Conservation (phyloP, 2,888 invertebrate species). For the Ligdia adustata region DNA sequence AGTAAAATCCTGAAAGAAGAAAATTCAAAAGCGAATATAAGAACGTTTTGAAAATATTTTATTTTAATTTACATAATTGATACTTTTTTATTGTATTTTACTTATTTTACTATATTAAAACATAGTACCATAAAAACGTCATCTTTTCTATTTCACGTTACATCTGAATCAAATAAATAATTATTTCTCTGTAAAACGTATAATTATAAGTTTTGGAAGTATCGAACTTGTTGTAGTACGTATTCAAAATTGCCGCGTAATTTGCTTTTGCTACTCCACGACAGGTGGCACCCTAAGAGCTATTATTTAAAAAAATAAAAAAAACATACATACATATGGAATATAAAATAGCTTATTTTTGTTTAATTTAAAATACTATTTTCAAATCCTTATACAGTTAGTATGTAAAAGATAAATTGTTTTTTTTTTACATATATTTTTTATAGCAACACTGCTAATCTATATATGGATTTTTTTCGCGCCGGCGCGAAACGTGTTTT, state of each 20-base stretch:
- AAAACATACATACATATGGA: too few species aligned
- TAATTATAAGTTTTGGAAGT: too few species aligned
- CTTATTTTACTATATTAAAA: not conserved
- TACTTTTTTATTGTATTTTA: too few species aligned
- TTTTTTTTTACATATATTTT: too few species aligned
- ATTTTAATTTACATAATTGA: too few species aligned
- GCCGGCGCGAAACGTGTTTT: slow-evolving; percentile 78
- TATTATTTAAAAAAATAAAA: too few species aligned
- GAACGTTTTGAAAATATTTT: slow-evolving; percentile 70
- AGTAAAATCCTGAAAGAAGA: slow-evolving; percentile 51
- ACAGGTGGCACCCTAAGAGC: slow-evolving; percentile 22
- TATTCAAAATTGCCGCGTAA: not conserved
- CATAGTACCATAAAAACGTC: not conserved
- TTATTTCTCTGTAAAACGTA: too few species aligned
- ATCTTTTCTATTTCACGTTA: not conserved
- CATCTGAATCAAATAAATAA: too few species aligned
- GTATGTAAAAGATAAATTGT: too few species aligned
- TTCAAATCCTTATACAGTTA: too few species aligned
- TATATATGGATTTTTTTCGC: slow-evolving; percentile 77
- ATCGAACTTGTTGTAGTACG: too few species aligned
- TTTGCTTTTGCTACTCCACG: slow-evolving; percentile 9
- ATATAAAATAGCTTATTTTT: not conserved
- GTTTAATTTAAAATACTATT: too few species aligned
- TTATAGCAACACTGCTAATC: slow-evolving; percentile 37
- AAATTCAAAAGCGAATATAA: slow-evolving; percentile 54